Evolutionary conservation across 2,113 vertebrate genomes (phyloP), one percentile per base, ranked within the genome.

Genomic region (Megalops atlanticus): DNA sequence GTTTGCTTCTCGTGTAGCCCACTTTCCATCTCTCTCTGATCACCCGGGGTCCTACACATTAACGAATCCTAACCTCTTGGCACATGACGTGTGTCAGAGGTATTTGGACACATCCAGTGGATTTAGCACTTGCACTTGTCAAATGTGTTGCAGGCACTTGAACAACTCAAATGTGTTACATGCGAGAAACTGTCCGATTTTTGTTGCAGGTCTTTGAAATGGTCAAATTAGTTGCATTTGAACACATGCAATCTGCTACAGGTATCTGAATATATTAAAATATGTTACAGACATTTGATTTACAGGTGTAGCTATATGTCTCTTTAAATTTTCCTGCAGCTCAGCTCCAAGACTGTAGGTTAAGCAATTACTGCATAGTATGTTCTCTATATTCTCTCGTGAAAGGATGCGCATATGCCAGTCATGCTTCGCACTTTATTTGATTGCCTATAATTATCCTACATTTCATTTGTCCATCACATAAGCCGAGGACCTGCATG

Each of bases 371-470:
- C 18, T 39, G 43, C 27, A 49, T 15, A 54, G 36, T 10, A 27
- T 21, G 69, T 71, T 41, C 24, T 49, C 68, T 49, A 18, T 12
- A 49, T 6, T 80, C 18, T 15, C 39, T 68, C 78, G 27, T 45
- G 40, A 39, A 41, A 38, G 21, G 18, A 71, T 6, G 78, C 33
- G 21, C 68, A 24, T 73, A 43, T 38, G 69, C 43, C 10, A 24
- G 78, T n/a, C 33, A n/a, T 49, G 8, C 38, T 31, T 41, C 12
- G 33, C 78, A 49, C 72, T 38, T n/a, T 41, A 72, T 49, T n/a
- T 31, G 12, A n/a, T 24, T 39, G 43, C 69, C 1, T 72, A 41
- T 79, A 79, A 79, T 79, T 72, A 79, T 41, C 43, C 12, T 39
- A 39, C 76, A 77, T 58, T 58, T 4, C 58, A 39, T 8, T 77